Evolutionary conservation across 2,888 invertebrate genomes (phyloP), one percentile per base, ranked within the genome.

Genomic region (Lydus trimaculatus): DNA sequence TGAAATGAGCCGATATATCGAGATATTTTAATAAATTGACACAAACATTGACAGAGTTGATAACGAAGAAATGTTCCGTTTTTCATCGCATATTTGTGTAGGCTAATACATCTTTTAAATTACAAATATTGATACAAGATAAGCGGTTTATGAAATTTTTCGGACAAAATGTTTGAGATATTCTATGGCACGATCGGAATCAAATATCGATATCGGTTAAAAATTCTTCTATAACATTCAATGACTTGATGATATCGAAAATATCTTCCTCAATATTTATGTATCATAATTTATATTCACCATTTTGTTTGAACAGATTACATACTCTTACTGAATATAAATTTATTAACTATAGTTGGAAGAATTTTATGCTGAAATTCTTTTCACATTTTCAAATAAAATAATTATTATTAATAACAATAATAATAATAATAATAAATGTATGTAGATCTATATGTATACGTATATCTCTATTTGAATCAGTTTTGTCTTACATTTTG

Each of bases 121-220:
- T 84, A 83, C 85, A 84, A 85, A 85, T 85, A 85, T 85, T 85
- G 84, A 84, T 84, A 84, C 83, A 83, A 83, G 84, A 84, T 84
- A 84, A 84, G 83, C 82, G 83, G 82, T 83, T 84, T 83, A 84
- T 84, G 83, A 84, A 84, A 83, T 84, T 83, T 84, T 83, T 84
- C 82, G 83, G 83, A 83, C 83, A 83, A 84, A 84, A 83, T 84
- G 82, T 81, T 81, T 81, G 80, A 80, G 77, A 82, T 84, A 84
- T 84, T 84, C 84, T 69, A 70, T 77, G 75, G 80, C 84, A 84
- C 84, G 84, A 79, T 78, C 80, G 78, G 82, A 80, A 80, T 77
- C 76, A 77, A 81, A 80, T 82, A 79, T 81, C 71, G 80, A 75
- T 71, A 76, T 70, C 20, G 58, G 33, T 60, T 56, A 69, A 64